Percentiles rank a stretch among this genome's conserved stretches.
Conservation (phyloP, 2,113 vertebrate genomes). For the Menura novaehollandiae region DNA sequence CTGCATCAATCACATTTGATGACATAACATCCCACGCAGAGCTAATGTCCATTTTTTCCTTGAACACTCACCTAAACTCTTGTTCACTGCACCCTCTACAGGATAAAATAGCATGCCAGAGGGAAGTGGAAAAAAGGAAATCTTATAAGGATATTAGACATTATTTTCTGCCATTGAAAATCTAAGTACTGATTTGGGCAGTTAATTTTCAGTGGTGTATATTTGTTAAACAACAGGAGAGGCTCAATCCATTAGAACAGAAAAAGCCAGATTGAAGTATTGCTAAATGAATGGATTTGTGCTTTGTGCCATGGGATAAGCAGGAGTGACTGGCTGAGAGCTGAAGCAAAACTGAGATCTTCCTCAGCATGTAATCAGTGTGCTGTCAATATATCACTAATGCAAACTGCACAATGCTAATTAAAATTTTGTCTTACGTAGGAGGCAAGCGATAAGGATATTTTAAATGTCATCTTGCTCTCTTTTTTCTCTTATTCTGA, state of each 20-base stretch:
- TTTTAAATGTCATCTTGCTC: background rate
- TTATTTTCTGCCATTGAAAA: background rate
- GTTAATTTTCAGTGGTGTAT: background rate
- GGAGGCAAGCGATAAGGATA: background rate
- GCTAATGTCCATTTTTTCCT: background rate
- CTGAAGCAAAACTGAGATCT: background rate
- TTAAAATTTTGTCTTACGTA: background rate
- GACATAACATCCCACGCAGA: rapidly evolving
- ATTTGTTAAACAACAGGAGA: background rate
- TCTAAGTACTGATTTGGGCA: background rate
- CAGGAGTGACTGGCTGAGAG: background rate
- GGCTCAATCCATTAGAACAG: background rate
- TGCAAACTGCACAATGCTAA: background rate
- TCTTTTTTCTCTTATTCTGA: background rate
- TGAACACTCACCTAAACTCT: background rate
- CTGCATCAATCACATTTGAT: background rate
- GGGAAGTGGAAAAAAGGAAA: background rate
- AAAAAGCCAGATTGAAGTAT: background rate
- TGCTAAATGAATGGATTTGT: background rate
- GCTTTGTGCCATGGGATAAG: background rate
- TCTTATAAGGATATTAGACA: background rate
- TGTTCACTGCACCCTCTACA: slow-evolving; percentile 1
- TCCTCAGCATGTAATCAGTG: background rate
- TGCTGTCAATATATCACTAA: background rate
- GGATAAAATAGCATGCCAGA: background rate